Evolutionary conservation across 2,113 vertebrate genomes (phyloP), one percentile per base, ranked within the genome.

Genomic region (Orthochromis malagaraziensis): DNA sequence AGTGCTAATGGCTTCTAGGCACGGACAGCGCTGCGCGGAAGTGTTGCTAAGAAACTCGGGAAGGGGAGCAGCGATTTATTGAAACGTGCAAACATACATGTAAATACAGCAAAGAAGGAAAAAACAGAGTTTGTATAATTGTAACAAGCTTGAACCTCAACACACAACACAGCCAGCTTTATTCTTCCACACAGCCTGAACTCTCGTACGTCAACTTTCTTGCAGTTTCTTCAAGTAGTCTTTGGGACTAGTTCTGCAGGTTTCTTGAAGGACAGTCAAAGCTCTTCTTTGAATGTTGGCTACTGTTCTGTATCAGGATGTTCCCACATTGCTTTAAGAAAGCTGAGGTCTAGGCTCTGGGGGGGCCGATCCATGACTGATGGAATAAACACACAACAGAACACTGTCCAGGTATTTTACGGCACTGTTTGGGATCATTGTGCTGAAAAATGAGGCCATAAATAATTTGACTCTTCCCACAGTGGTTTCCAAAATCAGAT

Each of bases 21-120:
- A 57, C 7, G 0, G 55, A 57, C 24, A 8, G 24, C 6, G 4
- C 21, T 29, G 54, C 1, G 4, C 4, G 6, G 6, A 55, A 55
- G 54, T 26, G 11, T 26, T 55, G 54, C 54, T 26, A 57, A 14
- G 54, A 57, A 26, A 57, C 21, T 57, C 24, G 7, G 54, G 12
- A 55, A 57, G 12, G n/a, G n/a, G 53, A 54, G 2, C 54, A 26
- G 24, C 8, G 4, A 55, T 55, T 55, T 55, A 55, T 13, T 55
- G 19, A 57, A 57, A 57, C 4, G 12, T 16, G 54, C 24, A 57
- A 57, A 29, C 24, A 57, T 21, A 29, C 54, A 57, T 57, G 12
- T 13, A 26, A 26, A 26, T 57, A 14, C 21, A 26, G 54, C 12
- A 57, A 8, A 57, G 21, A 29, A 29, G 12, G 24, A 14, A 57